Conservation (phyloP, 2,888 invertebrate species). For the Phlogophora meticulosa region DNA sequence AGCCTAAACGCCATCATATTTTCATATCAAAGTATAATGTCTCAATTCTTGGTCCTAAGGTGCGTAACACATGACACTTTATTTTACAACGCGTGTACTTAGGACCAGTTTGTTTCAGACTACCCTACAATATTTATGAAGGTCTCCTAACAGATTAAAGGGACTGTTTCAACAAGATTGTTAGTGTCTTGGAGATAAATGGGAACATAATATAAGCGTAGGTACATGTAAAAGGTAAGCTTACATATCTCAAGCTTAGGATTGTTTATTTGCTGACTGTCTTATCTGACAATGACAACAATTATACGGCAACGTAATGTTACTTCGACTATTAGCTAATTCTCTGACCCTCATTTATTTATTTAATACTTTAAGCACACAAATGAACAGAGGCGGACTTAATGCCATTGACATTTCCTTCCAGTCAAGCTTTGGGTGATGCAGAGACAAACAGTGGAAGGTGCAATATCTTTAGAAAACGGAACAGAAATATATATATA, state of each 20-base stretch:
- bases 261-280: constrained; percentile 17
- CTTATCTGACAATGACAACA: neutral
- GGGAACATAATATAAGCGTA: constrained; percentile 18
- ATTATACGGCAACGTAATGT: too few species aligned
- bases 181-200: constrained; percentile 56
- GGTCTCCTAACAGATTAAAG: constrained; percentile 54
- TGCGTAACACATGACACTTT: constrained; percentile 34
- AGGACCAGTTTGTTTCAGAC: constrained; percentile 45
- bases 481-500: too few species aligned
- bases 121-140: constrained; percentile 53
- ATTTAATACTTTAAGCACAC: too few species aligned
- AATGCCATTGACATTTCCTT: too few species aligned
- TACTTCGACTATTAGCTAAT: too few species aligned
- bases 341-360: too few species aligned
- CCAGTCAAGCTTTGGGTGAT: too few species aligned
- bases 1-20: neutral
- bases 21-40: neutral
- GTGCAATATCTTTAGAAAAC: too few species aligned
- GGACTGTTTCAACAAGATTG: constrained; percentile 50
- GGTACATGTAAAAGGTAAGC: constrained; percentile 14
- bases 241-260: constrained; percentile 2
- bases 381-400: too few species aligned
- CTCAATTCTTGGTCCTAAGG: constrained; percentile 25
- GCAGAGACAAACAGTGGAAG: too few species aligned
- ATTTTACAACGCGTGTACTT: constrained; percentile 39